phyloP scores from a whole-genome alignment of 2,797 vertebrate genomes.

The Sebastes ruberrimus region DNA sequence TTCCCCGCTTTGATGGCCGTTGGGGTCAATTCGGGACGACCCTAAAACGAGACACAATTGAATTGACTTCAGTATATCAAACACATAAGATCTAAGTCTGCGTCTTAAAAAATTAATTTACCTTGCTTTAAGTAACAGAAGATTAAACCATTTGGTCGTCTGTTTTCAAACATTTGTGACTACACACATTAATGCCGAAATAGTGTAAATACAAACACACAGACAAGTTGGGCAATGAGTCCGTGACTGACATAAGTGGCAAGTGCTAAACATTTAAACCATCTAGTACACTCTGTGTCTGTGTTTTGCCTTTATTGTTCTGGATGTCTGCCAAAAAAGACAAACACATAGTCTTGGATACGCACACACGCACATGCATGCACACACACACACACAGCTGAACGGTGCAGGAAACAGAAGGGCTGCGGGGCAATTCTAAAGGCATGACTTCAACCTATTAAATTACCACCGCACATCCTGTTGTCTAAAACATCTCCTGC shows the following conservation, averaged over 20 bases:
- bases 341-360: slow-evolving; percentile 5
- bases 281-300: neutral
- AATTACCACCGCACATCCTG: slow-evolving; percentile 77
- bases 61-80: neutral
- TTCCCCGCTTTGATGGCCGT: slow-evolving; percentile 92
- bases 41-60: slow-evolving; percentile 75
- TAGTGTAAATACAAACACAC: neutral
- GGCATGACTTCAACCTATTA: slow-evolving; percentile 77
- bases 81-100: neutral
- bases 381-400: slow-evolving; percentile 7
- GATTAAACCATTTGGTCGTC: neutral
- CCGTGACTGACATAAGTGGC: neutral
- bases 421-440: slow-evolving; percentile 75
- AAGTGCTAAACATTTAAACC: slow-evolving; percentile 20
- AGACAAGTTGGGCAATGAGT: neutral
- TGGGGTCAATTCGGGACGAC: slow-evolving; percentile 94
- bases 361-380: neutral
- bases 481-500: slow-evolving; percentile 66
- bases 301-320: slow-evolving; percentile 39
- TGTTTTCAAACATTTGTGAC: neutral
- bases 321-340: slow-evolving; percentile 40
- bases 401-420: slow-evolving; percentile 58
- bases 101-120: neutral
- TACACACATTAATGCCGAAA: neutral
- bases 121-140: neutral